Percentiles rank a stretch among this genome's conserved stretches.
phyloP scores from a whole-genome alignment of 2,113 vertebrate species.

The Equus przewalskii region DNA sequence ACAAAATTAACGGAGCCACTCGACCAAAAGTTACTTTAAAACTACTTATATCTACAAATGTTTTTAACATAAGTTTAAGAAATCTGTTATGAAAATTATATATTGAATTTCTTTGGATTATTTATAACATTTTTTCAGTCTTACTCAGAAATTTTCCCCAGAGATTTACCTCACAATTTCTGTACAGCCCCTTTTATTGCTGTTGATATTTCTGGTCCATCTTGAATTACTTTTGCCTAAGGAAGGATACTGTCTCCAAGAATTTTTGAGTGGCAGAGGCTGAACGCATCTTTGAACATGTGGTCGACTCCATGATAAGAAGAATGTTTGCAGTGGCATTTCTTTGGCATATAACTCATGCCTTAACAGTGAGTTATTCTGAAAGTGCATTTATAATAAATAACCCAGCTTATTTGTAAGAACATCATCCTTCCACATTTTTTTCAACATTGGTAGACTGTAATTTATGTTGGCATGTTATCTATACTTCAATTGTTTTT shows the following conservation, averaged over 20 bases:
- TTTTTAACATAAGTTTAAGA: not conserved
- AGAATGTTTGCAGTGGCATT: not conserved
- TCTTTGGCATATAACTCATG: not conserved
- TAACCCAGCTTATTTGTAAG: not conserved
- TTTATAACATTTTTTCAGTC: not conserved
- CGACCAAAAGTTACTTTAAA: constrained; percentile 7
- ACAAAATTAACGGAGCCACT: not conserved
- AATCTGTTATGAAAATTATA: not conserved
- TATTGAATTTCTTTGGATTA: constrained; percentile 15
- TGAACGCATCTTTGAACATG: not conserved
- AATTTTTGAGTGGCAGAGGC: not conserved
- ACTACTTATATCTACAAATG: not conserved
- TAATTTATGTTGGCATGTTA: not conserved
- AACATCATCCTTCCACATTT: not conserved
- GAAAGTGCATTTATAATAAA: not conserved
- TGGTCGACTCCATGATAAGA: not conserved
- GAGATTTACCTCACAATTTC: not conserved
- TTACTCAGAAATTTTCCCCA: not conserved
- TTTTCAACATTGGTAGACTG: not conserved
- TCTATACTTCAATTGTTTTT: not conserved
- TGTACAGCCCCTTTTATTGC: not conserved
- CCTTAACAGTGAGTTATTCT: not conserved
- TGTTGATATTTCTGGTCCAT: not conserved
- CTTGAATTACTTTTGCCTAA: not conserved
- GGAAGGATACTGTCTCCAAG: not conserved